A percentile compares a stretch with the other conserved stretches of the same genome.
Conservation (phyloP, 2,113 vertebrate genomes). For the Scolopax mira region DNA sequence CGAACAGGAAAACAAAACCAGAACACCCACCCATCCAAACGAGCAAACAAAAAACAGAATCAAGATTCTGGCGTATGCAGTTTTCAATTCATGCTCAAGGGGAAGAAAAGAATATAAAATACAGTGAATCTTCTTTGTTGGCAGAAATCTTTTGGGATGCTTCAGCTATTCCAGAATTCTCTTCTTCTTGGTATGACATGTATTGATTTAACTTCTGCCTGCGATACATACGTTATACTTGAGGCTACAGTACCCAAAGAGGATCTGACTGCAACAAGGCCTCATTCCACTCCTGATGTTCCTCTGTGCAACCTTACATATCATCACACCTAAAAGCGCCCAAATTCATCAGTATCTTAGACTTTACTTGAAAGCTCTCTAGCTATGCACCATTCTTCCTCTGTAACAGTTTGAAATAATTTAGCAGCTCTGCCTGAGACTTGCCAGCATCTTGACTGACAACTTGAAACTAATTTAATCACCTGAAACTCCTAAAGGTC, state of each 20-base stretch:
- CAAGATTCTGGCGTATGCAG: not conserved
- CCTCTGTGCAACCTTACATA: not conserved
- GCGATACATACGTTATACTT: fast-evolving
- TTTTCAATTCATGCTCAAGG: not conserved
- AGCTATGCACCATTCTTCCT: not conserved
- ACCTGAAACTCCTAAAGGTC: not conserved
- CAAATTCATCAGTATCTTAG: not conserved
- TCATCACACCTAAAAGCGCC: not conserved
- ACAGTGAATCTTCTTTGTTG: not conserved
- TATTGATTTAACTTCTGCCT: not conserved
- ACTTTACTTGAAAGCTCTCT: not conserved
- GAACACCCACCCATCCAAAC: not conserved
- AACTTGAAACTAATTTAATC: not conserved
- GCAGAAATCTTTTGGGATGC: not conserved
- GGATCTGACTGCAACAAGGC: not conserved
- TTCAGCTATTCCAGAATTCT: not conserved
- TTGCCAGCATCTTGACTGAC: not conserved
- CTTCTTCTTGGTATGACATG: not conserved
- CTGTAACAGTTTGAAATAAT: not conserved
- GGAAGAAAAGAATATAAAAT: not conserved
- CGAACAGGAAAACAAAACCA: not conserved
- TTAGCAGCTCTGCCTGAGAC: not conserved
- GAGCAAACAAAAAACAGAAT: not conserved
- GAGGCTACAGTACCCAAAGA: not conserved
- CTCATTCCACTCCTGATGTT: not conserved